A percentile compares a stretch with the other conserved stretches of the same genome.
phyloP scores from a whole-genome alignment of 2,888 invertebrate genomes.

The Pandemis heparana region DNA sequence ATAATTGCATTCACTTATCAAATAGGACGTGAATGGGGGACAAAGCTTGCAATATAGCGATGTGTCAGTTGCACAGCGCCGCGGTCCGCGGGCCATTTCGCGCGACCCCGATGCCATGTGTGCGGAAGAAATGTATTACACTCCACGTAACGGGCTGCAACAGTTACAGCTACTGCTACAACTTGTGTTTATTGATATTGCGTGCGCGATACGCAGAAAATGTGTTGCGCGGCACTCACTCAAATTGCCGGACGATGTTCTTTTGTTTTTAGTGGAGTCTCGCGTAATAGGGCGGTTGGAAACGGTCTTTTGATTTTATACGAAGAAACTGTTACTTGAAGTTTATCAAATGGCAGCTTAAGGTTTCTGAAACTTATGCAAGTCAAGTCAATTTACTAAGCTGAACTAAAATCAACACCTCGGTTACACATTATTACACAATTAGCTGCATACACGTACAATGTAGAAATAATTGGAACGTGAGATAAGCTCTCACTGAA shows the following conservation, averaged over 20 bases:
- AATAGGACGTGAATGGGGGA: constrained; percentile 32
- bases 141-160: constrained; percentile 22
- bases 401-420: too few relatives aligned
- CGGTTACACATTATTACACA: too few relatives aligned
- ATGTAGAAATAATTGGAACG: background rate
- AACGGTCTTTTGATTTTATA: too few relatives aligned
- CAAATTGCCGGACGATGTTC: background rate
- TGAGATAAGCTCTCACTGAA: background rate
- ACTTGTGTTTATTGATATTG: constrained; percentile 22
- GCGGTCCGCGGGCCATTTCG: constrained; percentile 59
- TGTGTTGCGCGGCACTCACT: background rate
- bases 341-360: too few relatives aligned
- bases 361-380: too few relatives aligned
- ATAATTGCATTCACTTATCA: constrained; percentile 43
- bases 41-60: constrained; percentile 47
- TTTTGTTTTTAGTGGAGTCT: background rate
- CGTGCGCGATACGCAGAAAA: constrained; percentile 6
- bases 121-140: constrained; percentile 44
- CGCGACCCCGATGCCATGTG: constrained; percentile 55
- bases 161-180: constrained; percentile 3
- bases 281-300: too few relatives aligned
- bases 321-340: too few relatives aligned
- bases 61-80: constrained; percentile 64
- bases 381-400: too few relatives aligned
- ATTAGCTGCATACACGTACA: background rate